phyloP scores from a whole-genome alignment of 2,113 vertebrate species.

The Cygnus buccinator region DNA sequence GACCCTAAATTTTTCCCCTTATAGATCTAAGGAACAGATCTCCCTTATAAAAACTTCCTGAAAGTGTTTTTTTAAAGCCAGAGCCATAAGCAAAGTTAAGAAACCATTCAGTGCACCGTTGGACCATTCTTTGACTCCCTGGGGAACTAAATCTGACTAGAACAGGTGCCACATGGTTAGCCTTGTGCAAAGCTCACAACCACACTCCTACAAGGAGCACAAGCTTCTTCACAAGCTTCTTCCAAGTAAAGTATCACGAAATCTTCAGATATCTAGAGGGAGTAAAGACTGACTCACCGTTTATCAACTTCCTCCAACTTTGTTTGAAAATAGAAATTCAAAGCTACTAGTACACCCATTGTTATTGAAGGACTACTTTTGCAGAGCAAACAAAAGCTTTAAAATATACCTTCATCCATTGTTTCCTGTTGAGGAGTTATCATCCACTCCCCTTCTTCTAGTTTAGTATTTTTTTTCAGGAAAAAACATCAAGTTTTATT shows the following conservation, averaged over 20 bases:
- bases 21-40: background rate
- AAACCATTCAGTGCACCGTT: background rate
- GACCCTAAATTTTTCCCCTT: background rate
- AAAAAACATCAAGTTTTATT: background rate
- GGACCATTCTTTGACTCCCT: background rate
- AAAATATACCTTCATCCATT: background rate
- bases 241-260: background rate
- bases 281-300: background rate
- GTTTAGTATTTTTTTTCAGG: background rate
- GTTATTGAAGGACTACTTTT: background rate
- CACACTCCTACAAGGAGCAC: background rate
- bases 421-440: background rate
- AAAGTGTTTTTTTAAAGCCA: background rate
- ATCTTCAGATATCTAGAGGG: background rate
- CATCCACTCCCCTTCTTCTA: background rate
- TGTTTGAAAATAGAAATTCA: slow-evolving; percentile 19
- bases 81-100: background rate
- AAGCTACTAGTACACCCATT: background rate
- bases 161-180: background rate
- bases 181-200: background rate
- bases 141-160: background rate
- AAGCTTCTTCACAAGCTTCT: background rate
- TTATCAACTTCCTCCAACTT: background rate
- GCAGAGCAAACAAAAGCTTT: background rate
- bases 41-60: background rate